Conservation (phyloP, 2,797 vertebrate species). For the Erethizon dorsatum region DNA sequence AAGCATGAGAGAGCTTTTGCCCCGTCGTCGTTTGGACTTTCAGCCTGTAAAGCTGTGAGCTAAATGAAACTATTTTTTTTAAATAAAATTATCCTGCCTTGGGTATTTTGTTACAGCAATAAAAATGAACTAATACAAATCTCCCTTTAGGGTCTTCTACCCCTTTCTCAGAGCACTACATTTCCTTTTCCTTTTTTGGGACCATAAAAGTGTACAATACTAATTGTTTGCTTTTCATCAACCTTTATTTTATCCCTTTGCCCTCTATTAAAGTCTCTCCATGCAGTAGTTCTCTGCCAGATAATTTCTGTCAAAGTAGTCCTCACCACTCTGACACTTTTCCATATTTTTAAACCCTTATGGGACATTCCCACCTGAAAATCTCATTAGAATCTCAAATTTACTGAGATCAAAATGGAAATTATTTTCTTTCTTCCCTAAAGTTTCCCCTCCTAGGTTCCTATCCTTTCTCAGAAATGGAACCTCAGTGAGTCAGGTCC, state of each 20-base stretch:
- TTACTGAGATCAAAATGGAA: slow-evolving; percentile 31
- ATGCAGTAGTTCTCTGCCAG: not conserved
- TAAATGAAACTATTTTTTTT: not conserved
- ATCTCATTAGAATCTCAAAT: slow-evolving; percentile 12
- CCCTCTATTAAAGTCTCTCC: not conserved
- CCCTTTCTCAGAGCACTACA: not conserved
- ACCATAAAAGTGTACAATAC: not conserved
- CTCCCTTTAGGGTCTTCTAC: not conserved
- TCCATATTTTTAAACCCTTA: not conserved
- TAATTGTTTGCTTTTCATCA: not conserved
- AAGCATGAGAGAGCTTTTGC: not conserved
- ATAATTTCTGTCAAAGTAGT: not conserved
- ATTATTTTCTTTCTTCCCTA: not conserved
- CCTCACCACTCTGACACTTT: not conserved
- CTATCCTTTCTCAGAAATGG: not conserved
- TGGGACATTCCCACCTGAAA: not conserved
- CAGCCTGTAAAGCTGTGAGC: not conserved
- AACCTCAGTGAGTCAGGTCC: not conserved
- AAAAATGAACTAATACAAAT: not conserved
- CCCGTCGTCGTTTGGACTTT: not conserved
- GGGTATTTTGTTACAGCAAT: not conserved
- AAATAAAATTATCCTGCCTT: not conserved
- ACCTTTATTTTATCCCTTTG: not conserved
- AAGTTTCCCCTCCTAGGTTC: not conserved
- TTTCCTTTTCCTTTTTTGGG: slow-evolving; percentile 5